phyloP scores from a whole-genome alignment of 2,888 invertebrate genomes.

The Pegoplata infirma region DNA sequence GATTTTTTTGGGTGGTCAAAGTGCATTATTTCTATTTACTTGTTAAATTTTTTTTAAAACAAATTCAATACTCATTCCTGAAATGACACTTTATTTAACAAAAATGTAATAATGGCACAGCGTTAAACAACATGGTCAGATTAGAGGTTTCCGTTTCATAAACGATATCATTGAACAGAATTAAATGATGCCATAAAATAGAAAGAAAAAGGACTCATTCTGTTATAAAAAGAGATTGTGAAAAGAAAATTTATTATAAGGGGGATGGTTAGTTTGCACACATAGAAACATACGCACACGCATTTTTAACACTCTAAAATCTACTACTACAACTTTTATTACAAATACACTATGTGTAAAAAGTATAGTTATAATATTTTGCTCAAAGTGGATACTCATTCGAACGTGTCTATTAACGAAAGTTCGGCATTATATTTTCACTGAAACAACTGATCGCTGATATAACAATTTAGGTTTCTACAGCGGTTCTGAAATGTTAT shows the following conservation, averaged over 20 bases:
- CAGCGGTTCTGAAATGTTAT: too few relatives aligned
- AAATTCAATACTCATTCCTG: slow-evolving; percentile 68
- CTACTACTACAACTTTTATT: slow-evolving; percentile 39
- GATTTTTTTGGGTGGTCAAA: too few relatives aligned
- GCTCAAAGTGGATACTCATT: too few relatives aligned
- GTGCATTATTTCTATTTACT: too few relatives aligned
- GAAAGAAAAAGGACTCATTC: slow-evolving; percentile 46
- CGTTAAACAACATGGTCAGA: slow-evolving; percentile 70
- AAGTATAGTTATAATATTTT: too few relatives aligned
- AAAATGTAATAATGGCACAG: slow-evolving; percentile 30
- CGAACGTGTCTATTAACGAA: too few relatives aligned
- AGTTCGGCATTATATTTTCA: too few relatives aligned
- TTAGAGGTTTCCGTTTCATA: slow-evolving; percentile 76
- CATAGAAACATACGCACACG: slow-evolving; percentile 69
- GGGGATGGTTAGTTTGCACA: slow-evolving; percentile 61
- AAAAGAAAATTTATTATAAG: slow-evolving; percentile 50
- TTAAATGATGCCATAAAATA: slow-evolving; percentile 69
- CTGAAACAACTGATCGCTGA: too few relatives aligned
- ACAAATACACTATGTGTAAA: slow-evolving; percentile 10
- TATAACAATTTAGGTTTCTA: too few relatives aligned
- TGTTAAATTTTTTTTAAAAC: too few relatives aligned
- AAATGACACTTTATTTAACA: slow-evolving; percentile 66
- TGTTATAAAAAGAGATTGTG: slow-evolving; percentile 7
- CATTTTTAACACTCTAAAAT: neutral
- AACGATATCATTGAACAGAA: slow-evolving; percentile 72